phyloP scores from a whole-genome alignment of 2,888 invertebrate species.

The Clitarchus hookeri region DNA sequence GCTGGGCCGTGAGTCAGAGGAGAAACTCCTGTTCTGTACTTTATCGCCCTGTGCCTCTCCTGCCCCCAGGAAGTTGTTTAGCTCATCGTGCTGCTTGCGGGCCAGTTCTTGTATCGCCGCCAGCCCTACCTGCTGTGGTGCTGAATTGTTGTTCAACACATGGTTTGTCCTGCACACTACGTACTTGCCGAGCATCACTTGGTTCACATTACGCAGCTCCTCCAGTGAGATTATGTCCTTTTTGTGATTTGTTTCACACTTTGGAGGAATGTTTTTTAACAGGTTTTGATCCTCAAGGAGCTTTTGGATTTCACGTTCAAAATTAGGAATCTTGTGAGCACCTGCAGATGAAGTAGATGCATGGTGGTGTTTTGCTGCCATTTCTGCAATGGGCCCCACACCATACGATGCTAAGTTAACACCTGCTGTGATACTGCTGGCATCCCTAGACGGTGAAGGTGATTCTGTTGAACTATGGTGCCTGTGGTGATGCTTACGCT shows the following conservation, averaged over 20 bases:
- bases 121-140: constrained; percentile 61
- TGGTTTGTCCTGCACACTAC: constrained; percentile 36
- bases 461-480: constrained; percentile 61
- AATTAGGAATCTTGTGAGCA: constrained; percentile 58
- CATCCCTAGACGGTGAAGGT: constrained; percentile 54
- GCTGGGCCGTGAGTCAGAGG: neutral
- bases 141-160: constrained; percentile 37
- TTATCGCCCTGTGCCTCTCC: neutral
- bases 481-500: constrained; percentile 53
- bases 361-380: neutral
- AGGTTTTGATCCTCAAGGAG: constrained; percentile 73
- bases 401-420: neutral
- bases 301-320: constrained; percentile 80
- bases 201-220: constrained; percentile 49
- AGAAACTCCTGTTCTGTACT: neutral
- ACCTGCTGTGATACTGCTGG: neutral
- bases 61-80: constrained; percentile 47
- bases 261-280: constrained; percentile 64
- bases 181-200: constrained; percentile 45
- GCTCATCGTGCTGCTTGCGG: constrained; percentile 61
- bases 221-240: constrained; percentile 63
- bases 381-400: neutral
- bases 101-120: constrained; percentile 79
- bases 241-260: constrained; percentile 64
- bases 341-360: neutral